Evolutionary conservation across 2,888 invertebrate species (phyloP).

Genomic region (Galeruca laticollis): DNA sequence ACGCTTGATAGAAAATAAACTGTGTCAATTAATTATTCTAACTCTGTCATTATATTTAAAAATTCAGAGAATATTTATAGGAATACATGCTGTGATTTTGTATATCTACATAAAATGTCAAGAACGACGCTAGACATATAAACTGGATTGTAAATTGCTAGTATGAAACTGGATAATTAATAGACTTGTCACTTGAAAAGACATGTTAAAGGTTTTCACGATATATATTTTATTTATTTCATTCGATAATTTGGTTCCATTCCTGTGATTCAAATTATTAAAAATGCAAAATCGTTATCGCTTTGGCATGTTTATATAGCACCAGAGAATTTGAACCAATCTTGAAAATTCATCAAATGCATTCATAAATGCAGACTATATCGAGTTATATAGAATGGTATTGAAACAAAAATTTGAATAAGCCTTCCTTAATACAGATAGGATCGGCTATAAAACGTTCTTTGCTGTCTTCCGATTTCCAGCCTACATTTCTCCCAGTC

Average conservation of each 20-base stretch:
- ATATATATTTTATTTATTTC: conserved; percentile 1
- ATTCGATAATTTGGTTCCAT: not conserved
- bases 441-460: no score
- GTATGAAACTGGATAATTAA: conserved; percentile 15
- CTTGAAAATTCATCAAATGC: no score
- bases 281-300: not conserved
- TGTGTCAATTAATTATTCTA: conserved; percentile 8
- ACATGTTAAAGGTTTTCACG: conserved; percentile 1
- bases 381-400: no score
- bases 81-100: conserved; percentile 8
- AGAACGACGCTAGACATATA: conserved; percentile 7
- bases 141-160: conserved; percentile 5
- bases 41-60: not conserved
- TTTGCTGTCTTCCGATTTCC: no score
- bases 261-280: not conserved
- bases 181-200: conserved; percentile 8
- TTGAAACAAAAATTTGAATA: no score
- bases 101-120: conserved; percentile 15
- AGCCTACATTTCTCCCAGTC: no score
- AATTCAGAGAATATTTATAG: not conserved
- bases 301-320: not conserved
- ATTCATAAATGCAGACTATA: no score
- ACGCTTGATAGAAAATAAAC: conserved; percentile 1
- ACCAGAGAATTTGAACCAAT: no score
- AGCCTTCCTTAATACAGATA: no score